Base-by-base conservation (phyloP, 2,797 vertebrate species). In the Macrochelys suwanniensis region DNA sequence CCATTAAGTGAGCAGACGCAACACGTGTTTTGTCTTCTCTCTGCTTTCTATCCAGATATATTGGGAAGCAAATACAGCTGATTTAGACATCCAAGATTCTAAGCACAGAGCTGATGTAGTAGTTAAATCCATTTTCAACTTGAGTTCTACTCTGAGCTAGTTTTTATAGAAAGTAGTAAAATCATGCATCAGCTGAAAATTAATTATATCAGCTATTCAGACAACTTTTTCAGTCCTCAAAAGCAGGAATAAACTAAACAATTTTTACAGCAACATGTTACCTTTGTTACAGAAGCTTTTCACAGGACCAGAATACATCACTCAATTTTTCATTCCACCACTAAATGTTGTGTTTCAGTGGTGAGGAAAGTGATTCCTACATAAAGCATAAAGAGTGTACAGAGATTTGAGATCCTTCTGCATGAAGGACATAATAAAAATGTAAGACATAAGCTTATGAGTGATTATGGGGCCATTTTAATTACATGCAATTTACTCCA, bases 401-500 rank as follows among this genome's bases (percentile, higher is more conserved):
- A 0, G 2, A 4, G 2, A 83, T 71, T 84, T 80, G 68, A 19
- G 80, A 50, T 74, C 15, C 2, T 92, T 80, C 5, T 0, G 13
- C 57, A 87, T 23, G 90, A 82, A 57, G 86, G 87, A 77, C 76
- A 1, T 12, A 37, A 82, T 1, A 33, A 61, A 61, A 61, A 61
- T 7, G 31, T 33, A 61, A 13, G 31, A 33, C 12, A 16, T 61
- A 33, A 61, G 56, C 6, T 33, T 16, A 61, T 61, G 15, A 33
- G 77, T 1, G 11, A 89, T 51, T 7, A 71, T 0, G 0, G 87
- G 89, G 91, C 89, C 93, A 86, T 95, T 97, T 95, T 94, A 94
- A 97, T 95, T 96, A 91, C 82, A 65, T 92, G 93, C 93, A 94
- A 96, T 96, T 97, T 90, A 95, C 56, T 1, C 1, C 89, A 92